Base-by-base conservation (phyloP, 2,888 invertebrate genomes). In the Axea sp. region DNA sequence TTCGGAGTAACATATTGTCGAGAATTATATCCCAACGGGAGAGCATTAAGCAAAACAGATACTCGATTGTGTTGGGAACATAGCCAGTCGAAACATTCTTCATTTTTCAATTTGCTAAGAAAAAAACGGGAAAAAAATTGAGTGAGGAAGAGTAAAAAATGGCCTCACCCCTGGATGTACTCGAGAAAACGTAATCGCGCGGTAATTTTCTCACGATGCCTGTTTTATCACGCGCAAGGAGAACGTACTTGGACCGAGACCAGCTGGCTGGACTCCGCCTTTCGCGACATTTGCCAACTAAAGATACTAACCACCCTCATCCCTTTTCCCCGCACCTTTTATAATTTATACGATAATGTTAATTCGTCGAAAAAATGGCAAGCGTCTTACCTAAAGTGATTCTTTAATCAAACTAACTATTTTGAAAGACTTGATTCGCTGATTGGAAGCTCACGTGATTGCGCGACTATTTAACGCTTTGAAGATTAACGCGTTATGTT, bases 201-300 rank as follows among this genome's bases (percentile, higher is more conserved):
- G 80, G 81, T 84, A 82, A 84, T 84, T 84, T 83, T 80, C 81
- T 81, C 81, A 78, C 80, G 82, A 80, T 80, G 76, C 76, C 78
- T 76, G 75, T 81, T 79, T 79, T 69, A 71, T 75, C 51, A 59
- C 67, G 51, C 33, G 72, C 51, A 75, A 75, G 76, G 73, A 77
- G 67, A 77, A 67, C 78, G 80, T 78, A 81, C 82, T 84, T 84
- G 84, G 84, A 84, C 75, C 76, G 64, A 67, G 76, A 83, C 84
- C 84, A 84, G 82, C 79, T 84, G 84, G 84, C 83, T 73, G 76
- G 79, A 79, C 78, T 75, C 77, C 77, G 77, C 73, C 73, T 79
- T 78, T 76, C 78, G 77, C 80, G 77, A 76, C 79, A 69, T 76
- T 68, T 82, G 82, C 83, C 82, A 83, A 80, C 78, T 74, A 75